Base-by-base conservation (phyloP, 2,113 vertebrate genomes). In the Pelvicachromis taeniatus region DNA sequence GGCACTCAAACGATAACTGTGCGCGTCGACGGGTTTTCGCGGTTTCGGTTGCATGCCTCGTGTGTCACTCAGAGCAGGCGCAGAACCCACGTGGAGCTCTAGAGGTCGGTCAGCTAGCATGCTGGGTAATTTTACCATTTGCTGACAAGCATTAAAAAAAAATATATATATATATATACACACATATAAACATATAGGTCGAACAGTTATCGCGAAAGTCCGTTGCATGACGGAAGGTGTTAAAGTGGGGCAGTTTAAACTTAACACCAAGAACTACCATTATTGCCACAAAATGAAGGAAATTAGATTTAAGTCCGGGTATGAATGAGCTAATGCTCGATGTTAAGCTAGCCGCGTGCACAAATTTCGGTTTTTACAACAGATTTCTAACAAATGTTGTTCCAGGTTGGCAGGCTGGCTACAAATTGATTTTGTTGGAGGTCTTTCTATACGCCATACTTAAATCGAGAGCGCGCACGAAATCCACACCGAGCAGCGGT, bases 31-130 rank as follows among this genome's bases (percentile, higher is more conserved):
- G 0, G 5, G 13, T 6, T 55, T 78, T 56, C 53, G 65, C 6
- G 5, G 12, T 68, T 33, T 42, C 23, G 35, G 45, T 17, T 61
- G 17, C 26, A 5, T 29, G 38, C 94, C 92, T 90, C 89, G 91
- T 92, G 93, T 80, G 88, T 88, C 87, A 88, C 16, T 75, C 83
- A 6, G 58, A 83, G 86, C 84, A 84, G 83, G 88, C 87, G 87
- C 86, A 89, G 82, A 83, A 91, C 92, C 93, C 94, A 95, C 93
- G 93, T 95, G 94, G 92, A 88, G 78, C 85, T 29, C 63, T 77
- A 68, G 83, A 82, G 83, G 87, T 77, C 78, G 55, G 45, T 54
- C 16, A 61, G 86, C 77, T 93, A 95, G 86, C 94, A 85, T 63
- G 38, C 9, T 10, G 38, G 90, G 84, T 91, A 90, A 80, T 14